Base-by-base conservation (phyloP, 2,888 invertebrate species). In the Epistrophe grossulariae region DNA sequence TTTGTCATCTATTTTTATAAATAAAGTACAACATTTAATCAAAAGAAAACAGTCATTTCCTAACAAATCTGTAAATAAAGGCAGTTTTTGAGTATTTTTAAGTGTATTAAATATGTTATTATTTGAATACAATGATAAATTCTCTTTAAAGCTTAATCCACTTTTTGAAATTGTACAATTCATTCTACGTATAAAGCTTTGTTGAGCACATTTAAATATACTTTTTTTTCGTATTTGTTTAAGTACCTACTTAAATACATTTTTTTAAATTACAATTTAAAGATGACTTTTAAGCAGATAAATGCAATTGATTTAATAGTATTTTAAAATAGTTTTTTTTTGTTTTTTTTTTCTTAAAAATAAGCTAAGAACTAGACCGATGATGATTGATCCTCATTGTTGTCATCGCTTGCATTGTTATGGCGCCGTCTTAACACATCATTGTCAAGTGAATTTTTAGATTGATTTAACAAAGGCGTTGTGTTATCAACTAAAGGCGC, bases 371-470 rank as follows among this genome's bases (percentile, higher is more conserved):
- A 74, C 88, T 89, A 91, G 31, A 91, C 90, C 24, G 90, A 89
- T 62, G 91, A 90, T 72, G 89, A 90, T 43, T 90, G 89, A 71
- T 91, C 90, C 50, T 85, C 88, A 66, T 87, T 73, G 59, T 70
- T 72, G n/a, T 77, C 84, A 71, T 88, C 87, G 43, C 57, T 77
- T 19, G 80, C 17, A 70, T 76, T 88, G 50, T 71, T 88, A 40
- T 84, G 85, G 35, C 88, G 88, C 38, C 87, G 78, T 13, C 88
- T 88, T 31, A 83, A 38, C n/a, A 82, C 76, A 57, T 82, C 84
- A 6, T 19, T 48, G 40, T 83, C 85, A 5, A 48, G 15, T 79
- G 81, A 78, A 85, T 40, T 59, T 24, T 62, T 66, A 5, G 40
- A n/a, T 55, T 68, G 60, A 80, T 64, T 81, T 66, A 64, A 17